A percentile compares a stretch with the other conserved stretches of the same genome.
These are phyloP conservation scores for Lagodon rhomboides DNA, from an alignment of 2,797 vertebrate genomes.

Conservation along the genomic window DNA sequence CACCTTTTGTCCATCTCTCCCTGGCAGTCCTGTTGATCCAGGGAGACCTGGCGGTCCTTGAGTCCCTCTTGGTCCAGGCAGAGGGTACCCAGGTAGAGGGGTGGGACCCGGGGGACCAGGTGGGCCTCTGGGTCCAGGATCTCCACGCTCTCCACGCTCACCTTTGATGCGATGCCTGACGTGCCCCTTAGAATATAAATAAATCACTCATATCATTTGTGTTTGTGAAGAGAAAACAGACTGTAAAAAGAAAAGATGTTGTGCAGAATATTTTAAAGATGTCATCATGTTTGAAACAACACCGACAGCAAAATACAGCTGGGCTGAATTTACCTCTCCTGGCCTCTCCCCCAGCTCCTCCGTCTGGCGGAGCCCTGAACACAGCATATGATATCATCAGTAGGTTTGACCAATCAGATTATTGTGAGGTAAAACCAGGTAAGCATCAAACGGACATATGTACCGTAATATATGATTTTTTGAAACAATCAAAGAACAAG, in stretches of 20 bases:
- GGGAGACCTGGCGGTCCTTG: slow-evolving; percentile 70
- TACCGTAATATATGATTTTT: background rate
- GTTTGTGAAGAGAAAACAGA: background rate
- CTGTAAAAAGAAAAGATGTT: background rate
- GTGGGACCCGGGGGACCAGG: slow-evolving; percentile 70
- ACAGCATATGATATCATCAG: slow-evolving; percentile 21
- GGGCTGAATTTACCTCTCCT: slow-evolving; percentile 62
- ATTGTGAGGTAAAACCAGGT: background rate
- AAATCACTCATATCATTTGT: background rate
- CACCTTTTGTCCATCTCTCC: slow-evolving; percentile 80
- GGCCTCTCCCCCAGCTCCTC: slow-evolving; percentile 67
- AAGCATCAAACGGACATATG: background rate
- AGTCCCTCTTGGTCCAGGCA: slow-evolving; percentile 69
- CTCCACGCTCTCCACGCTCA: slow-evolving; percentile 55
- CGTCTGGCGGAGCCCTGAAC: slow-evolving; percentile 63
- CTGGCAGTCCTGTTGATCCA: slow-evolving; percentile 70
- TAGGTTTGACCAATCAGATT: background rate
- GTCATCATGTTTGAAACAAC: background rate
- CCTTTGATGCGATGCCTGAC: slow-evolving; percentile 69
- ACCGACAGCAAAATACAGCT: background rate
- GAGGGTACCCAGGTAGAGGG: slow-evolving; percentile 40
- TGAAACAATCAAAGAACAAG: background rate
- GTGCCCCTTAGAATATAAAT: slow-evolving; percentile 51
- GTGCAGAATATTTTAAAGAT: background rate
- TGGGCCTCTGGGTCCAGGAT: slow-evolving; percentile 70